phyloP scores from a whole-genome alignment of 2,888 invertebrate species.

The Gandaritis pyraliata region DNA sequence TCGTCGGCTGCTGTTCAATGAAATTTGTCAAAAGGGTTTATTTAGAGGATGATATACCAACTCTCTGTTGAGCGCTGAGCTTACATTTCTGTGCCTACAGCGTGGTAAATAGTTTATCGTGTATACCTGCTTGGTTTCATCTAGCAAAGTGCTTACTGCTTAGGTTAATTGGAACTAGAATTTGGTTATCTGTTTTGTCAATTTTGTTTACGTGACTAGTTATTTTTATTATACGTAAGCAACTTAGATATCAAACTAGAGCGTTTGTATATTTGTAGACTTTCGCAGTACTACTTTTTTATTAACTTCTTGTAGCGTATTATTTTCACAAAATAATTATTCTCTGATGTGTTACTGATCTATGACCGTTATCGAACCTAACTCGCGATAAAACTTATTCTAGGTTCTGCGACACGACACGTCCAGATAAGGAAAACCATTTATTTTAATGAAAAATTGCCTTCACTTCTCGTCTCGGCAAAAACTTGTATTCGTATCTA shows the following conservation, averaged over 20 bases:
- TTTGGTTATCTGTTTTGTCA: no score
- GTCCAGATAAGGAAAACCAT: conserved; percentile 61
- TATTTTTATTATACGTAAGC: no score
- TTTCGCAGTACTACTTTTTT: no score
- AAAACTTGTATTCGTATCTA: conserved; percentile 48
- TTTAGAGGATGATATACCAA: conserved; percentile 31
- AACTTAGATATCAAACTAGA: no score
- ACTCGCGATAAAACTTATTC: conserved; percentile 30
- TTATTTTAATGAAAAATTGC: conserved; percentile 66
- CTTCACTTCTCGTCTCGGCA: conserved; percentile 46
- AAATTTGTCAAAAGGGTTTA: conserved; percentile 43
- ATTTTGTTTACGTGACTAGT: no score
- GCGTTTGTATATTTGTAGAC: no score
- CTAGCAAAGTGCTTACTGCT: no score
- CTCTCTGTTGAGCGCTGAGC: no score
- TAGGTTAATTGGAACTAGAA: no score
- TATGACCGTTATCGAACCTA: conserved; percentile 31
- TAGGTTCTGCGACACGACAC: conserved; percentile 41
- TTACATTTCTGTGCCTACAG: conserved; percentile 24
- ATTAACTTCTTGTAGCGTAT: no score
- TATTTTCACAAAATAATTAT: no score
- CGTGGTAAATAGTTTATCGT: conserved; percentile 28
- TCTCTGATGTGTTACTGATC: conserved; percentile 20
- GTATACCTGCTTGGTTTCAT: no score
- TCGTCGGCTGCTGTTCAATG: conserved; percentile 33